phyloP scores from a whole-genome alignment of 1,140 invertebrate genomes.

The Cotesia typhae region DNA sequence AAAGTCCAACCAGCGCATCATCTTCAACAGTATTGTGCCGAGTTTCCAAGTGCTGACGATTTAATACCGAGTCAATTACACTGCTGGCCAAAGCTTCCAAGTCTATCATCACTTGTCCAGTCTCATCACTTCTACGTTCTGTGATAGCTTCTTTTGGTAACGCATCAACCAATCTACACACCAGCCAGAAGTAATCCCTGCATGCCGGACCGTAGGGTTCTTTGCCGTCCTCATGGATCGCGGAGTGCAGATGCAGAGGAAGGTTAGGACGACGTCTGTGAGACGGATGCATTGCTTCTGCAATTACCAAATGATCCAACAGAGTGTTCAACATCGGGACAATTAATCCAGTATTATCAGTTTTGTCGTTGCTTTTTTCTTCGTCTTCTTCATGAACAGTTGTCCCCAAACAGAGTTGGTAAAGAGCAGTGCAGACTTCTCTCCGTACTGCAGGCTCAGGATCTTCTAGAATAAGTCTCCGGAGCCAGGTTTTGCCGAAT shows the following conservation, averaged over 20 bases:
- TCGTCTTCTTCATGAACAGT: slow-evolving; percentile 70
- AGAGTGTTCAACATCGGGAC: slow-evolving; percentile 83
- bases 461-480: slow-evolving; percentile 82
- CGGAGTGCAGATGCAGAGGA: slow-evolving; percentile 66
- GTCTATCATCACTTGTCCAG: slow-evolving; percentile 68
- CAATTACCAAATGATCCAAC: slow-evolving; percentile 80
- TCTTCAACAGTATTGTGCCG: slow-evolving; percentile 84
- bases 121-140: slow-evolving; percentile 68
- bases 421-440: slow-evolving; percentile 89
- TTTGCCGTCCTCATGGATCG: slow-evolving; percentile 79
- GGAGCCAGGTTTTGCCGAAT: slow-evolving; percentile 72
- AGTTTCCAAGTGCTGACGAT: slow-evolving; percentile 83
- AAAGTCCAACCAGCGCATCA: slow-evolving; percentile 88
- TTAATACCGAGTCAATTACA: slow-evolving; percentile 77
- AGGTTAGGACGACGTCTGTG: slow-evolving; percentile 63
- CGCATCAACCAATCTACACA: slow-evolving; percentile 87
- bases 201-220: slow-evolving; percentile 93
- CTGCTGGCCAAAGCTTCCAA: slow-evolving; percentile 80
- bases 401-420: slow-evolving; percentile 83
- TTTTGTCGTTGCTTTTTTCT: slow-evolving; percentile 68
- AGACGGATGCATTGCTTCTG: slow-evolving; percentile 84
- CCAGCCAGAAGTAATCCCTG: slow-evolving; percentile 92
- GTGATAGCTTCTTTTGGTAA: slow-evolving; percentile 81
- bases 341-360: slow-evolving; percentile 69
- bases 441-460: slow-evolving; percentile 85